Percentiles rank a stretch among this genome's conserved stretches.
Evolutionary conservation across 2,888 invertebrate species (phyloP).

Genomic region (Lymantria monacha): DNA sequence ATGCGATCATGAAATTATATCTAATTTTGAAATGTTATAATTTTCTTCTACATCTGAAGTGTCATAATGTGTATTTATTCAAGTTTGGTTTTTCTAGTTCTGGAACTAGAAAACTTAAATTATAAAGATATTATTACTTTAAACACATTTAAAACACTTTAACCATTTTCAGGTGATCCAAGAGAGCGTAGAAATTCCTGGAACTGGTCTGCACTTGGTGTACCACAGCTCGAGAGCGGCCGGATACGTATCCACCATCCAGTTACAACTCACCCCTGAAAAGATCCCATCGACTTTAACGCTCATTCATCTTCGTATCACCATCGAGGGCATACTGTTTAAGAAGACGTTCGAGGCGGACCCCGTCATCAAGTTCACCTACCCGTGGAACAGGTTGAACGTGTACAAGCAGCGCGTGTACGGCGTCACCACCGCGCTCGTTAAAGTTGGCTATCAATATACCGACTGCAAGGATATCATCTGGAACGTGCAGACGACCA

Average conservation of each 20-base stretch:
- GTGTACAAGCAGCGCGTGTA: slow-evolving; percentile 98
- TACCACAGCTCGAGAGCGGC: slow-evolving; percentile 97
- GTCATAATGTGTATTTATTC: too few relatives aligned
- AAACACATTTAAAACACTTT: too few relatives aligned
- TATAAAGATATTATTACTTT: too few relatives aligned
- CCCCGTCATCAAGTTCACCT: slow-evolving; percentile 97
- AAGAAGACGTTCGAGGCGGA: slow-evolving; percentile 97
- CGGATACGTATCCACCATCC: slow-evolving; percentile 96
- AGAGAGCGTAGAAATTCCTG: slow-evolving; percentile 96
- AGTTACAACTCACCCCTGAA: slow-evolving; percentile 94
- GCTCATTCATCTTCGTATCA: slow-evolving; percentile 95
- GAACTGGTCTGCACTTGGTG: slow-evolving; percentile 96
- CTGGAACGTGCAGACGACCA: slow-evolving; percentile 98
- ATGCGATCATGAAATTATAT: too few relatives aligned
- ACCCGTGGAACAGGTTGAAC: slow-evolving; percentile 98
- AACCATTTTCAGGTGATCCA: slow-evolving; percentile 87
- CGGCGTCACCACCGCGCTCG: slow-evolving; percentile 96
- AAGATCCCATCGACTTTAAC: slow-evolving; percentile 90
- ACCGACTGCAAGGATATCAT: slow-evolving; percentile 94
- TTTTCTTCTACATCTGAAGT: too few relatives aligned
- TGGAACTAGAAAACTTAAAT: too few relatives aligned
- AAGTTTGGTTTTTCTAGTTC: too few relatives aligned
- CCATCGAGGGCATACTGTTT: slow-evolving; percentile 96
- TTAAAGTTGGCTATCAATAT: slow-evolving; percentile 98
- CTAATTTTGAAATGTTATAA: too few relatives aligned